Conservation (phyloP, 2,888 invertebrate genomes). For the Chloroclystis v-ata region DNA sequence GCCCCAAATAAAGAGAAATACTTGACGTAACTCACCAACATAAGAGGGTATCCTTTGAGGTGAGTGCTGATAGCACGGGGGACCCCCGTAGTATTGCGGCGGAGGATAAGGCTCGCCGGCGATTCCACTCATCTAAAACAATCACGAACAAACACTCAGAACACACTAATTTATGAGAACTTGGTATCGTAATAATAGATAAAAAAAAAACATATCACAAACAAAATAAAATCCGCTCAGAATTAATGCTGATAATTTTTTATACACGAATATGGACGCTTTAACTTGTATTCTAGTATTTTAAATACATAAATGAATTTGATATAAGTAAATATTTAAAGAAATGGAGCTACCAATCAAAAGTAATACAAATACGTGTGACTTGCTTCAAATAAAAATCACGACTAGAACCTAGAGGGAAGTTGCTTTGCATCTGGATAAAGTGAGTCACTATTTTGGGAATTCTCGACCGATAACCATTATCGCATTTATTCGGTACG, state of each 20-base stretch:
- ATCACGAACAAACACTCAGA: constrained; percentile 2
- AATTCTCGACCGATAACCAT: neutral
- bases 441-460: constrained; percentile 9
- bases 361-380: neutral
- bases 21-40: constrained; percentile 76
- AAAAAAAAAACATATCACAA: no score
- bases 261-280: no score
- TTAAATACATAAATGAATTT: no score
- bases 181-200: no score
- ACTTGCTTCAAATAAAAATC: neutral
- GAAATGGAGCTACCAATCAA: neutral
- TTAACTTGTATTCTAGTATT: no score
- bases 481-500: neutral
- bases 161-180: no score
- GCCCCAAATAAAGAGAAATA: neutral
- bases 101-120: constrained; percentile 66
- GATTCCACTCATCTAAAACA: constrained; percentile 65
- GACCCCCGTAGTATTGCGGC: constrained; percentile 72
- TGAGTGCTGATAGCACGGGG: constrained; percentile 76
- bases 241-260: no score
- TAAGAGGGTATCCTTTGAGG: constrained; percentile 80
- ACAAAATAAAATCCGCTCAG: no score
- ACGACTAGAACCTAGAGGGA: neutral
- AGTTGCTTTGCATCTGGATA: neutral
- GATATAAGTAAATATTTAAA: no score